Evolutionary conservation across 2,888 invertebrate species (phyloP).

Genomic region (Harpalus rufipes): DNA sequence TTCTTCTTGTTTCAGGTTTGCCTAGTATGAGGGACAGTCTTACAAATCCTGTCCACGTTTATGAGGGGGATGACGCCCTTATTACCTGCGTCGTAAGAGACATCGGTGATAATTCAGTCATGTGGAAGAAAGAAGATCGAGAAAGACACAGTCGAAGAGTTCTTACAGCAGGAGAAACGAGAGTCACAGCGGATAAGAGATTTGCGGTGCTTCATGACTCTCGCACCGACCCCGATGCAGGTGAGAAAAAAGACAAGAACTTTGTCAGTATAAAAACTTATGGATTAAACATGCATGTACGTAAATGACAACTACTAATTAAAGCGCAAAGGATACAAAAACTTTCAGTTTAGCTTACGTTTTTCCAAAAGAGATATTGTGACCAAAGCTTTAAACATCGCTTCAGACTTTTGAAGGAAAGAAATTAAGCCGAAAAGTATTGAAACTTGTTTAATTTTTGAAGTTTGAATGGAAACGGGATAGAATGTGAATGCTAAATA

Average conservation of each 20-base stretch:
- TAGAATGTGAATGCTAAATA: no score
- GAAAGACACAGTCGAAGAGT: slow-evolving; percentile 80
- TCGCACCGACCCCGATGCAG: neutral
- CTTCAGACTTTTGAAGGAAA: no score
- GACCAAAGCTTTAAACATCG: no score
- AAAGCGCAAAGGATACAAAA: no score
- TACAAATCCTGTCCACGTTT: slow-evolving; percentile 80
- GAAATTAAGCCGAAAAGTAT: no score
- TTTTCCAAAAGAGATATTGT: no score
- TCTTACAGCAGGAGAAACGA: slow-evolving; percentile 86
- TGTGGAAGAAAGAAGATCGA: slow-evolving; percentile 86
- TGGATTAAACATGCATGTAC: no score
- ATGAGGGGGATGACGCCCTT: slow-evolving; percentile 88
- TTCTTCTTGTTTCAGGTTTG: slow-evolving; percentile 73
- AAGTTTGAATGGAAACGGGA: no score
- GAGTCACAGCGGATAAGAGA: slow-evolving; percentile 87
- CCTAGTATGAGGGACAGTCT: slow-evolving; percentile 78
- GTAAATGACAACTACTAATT: no score
- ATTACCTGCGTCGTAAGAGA: slow-evolving; percentile 89
- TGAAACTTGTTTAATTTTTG: no score
- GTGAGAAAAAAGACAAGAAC: neutral
- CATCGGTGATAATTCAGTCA: slow-evolving; percentile 85
- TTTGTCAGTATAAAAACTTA: no score
- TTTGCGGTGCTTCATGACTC: slow-evolving; percentile 86
- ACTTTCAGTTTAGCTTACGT: no score